These are phyloP conservation scores for Allolobophora icterica DNA, from an alignment of 2,888 invertebrate species.

Conservation along the genomic window DNA sequence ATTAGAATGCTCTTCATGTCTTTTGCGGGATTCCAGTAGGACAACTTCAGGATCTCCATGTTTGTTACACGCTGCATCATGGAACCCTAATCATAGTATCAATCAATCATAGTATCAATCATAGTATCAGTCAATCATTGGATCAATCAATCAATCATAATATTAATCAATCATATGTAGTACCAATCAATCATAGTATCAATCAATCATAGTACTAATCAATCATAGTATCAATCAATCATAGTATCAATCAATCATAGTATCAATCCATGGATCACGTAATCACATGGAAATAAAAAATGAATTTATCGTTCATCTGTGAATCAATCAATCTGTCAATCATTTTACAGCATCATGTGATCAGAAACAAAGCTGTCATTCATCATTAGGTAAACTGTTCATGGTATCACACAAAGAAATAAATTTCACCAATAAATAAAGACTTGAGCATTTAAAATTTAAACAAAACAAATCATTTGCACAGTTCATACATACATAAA, in stretches of 20 bases:
- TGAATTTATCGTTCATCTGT: too few species aligned
- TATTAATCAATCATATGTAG: background rate
- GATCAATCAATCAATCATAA: too few species aligned
- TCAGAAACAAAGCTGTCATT: too few species aligned
- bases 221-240: background rate
- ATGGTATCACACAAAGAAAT: too few species aligned
- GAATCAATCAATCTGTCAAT: too few species aligned
- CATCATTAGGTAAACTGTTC: too few species aligned
- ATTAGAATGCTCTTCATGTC: conserved; percentile 61
- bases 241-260: background rate
- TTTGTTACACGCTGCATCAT: conserved; percentile 60
- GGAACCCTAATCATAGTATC: conserved; percentile 52
- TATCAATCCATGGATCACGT: background rate
- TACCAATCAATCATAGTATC: background rate
- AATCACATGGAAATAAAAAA: too few species aligned
- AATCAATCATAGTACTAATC: background rate
- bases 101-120: background rate
- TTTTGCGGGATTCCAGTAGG: conserved; percentile 63
- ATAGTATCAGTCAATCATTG: too few species aligned
- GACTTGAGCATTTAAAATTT: background rate
- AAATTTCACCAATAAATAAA: too few species aligned
- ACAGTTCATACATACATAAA: background rate
- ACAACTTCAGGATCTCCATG: conserved; percentile 62
- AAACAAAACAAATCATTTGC: background rate
- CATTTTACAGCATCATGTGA: too few species aligned